phyloP scores from a whole-genome alignment of 2,888 invertebrate genomes.

The Lycaena phlaeas region DNA sequence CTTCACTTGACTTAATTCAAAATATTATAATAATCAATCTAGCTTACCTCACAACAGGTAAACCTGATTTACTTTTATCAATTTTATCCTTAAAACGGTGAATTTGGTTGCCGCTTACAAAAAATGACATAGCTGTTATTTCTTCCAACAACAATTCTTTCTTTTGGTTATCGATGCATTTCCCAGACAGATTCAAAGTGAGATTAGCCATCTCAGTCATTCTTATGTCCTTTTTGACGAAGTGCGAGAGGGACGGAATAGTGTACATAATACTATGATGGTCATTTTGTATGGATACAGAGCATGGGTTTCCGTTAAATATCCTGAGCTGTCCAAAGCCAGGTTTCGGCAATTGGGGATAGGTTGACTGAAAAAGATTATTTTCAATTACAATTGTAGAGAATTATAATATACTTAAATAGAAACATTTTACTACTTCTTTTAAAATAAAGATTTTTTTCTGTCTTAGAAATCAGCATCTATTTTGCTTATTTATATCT shows the following conservation, averaged over 20 bases:
- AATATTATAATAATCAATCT: too few relatives aligned
- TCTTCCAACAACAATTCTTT: constrained; percentile 36
- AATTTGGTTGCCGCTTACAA: constrained; percentile 29
- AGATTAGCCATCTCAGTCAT: constrained; percentile 26
- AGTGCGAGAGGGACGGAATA: constrained; percentile 37
- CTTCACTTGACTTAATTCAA: too few relatives aligned
- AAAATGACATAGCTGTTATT: constrained; percentile 41
- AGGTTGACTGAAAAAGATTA: constrained; percentile 59
- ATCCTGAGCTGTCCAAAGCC: constrained; percentile 74
- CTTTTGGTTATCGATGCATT: constrained; percentile 31
- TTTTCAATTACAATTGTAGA: too few relatives aligned
- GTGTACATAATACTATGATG: constrained; percentile 38
- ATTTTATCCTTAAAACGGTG: constrained; percentile 49
- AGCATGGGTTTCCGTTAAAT: constrained; percentile 71
- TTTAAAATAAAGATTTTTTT: too few relatives aligned
- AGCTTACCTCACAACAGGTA: constrained; percentile 68
- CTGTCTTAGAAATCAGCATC: too few relatives aligned
- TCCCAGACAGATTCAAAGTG: constrained; percentile 29
- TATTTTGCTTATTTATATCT: too few relatives aligned
- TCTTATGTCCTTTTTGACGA: constrained; percentile 32
- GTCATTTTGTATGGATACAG: constrained; percentile 59
- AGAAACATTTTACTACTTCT: too few relatives aligned
- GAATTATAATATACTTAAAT: too few relatives aligned
- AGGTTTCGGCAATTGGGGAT: constrained; percentile 67
- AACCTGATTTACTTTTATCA: constrained; percentile 69